These are phyloP conservation scores for Serrognathus titanus DNA, from an alignment of 2,888 invertebrate species.

Conservation along the genomic window DNA sequence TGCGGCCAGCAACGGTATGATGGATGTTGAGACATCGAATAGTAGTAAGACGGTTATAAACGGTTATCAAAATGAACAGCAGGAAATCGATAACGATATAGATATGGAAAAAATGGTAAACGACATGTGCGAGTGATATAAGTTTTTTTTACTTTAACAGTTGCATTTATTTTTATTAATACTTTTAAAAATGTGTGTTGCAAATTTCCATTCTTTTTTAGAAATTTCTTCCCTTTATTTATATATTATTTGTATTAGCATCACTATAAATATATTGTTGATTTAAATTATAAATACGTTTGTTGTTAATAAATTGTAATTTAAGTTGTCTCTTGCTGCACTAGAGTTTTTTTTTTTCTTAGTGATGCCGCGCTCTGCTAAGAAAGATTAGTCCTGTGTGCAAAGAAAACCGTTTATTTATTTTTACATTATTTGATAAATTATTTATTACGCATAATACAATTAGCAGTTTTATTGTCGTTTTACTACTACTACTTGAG, in stretches of 20 bases:
- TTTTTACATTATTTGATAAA: too few species aligned
- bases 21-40: slow-evolving; percentile 28
- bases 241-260: slow-evolving; percentile 3
- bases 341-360: too few species aligned
- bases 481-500: too few species aligned
- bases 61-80: slow-evolving; percentile 24
- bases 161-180: slow-evolving; percentile 23
- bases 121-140: slow-evolving; percentile 59
- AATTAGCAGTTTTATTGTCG: too few species aligned
- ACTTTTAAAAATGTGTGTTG: slow-evolving; percentile 19
- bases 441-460: too few species aligned
- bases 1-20: slow-evolving; percentile 24
- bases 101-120: slow-evolving; percentile 77
- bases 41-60: slow-evolving; percentile 23
- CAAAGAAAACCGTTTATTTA: too few species aligned
- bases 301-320: slow-evolving; percentile 2
- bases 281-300: slow-evolving; percentile 5
- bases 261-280: slow-evolving; percentile 11
- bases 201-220: slow-evolving; percentile 25
- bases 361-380: too few species aligned
- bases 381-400: too few species aligned
- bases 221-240: slow-evolving; percentile 21
- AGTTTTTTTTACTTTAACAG: slow-evolving; percentile 21
- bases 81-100: slow-evolving; percentile 62
- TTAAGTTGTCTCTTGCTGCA: too few species aligned